Evolutionary conservation across 2,888 invertebrate species (phyloP).

Genomic region (Galerucella pusilla): DNA sequence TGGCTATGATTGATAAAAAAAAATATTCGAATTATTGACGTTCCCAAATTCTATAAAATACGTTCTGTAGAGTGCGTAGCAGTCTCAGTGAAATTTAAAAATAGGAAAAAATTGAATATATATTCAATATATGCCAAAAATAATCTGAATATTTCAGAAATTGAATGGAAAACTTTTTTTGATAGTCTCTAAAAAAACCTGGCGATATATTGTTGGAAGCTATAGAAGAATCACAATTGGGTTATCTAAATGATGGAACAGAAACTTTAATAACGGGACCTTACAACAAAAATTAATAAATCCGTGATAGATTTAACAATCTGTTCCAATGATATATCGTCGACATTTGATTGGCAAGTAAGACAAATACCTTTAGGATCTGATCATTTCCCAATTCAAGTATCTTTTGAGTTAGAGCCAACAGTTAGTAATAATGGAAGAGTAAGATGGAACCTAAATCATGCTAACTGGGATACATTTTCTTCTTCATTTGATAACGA

Average conservation of each 20-base stretch:
- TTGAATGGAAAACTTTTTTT: constrained; percentile 12
- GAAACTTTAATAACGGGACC: not conserved
- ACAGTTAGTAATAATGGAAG: not conserved
- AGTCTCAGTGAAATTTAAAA: not conserved
- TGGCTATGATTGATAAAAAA: too few species aligned
- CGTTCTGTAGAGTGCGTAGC: not conserved
- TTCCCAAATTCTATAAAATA: too few species aligned
- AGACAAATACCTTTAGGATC: not conserved
- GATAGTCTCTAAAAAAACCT: constrained; percentile 8
- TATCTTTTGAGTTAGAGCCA: not conserved
- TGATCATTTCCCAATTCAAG: constrained; percentile 8
- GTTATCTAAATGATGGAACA: constrained; percentile 2
- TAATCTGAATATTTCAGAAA: not conserved
- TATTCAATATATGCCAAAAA: constrained; percentile 12
- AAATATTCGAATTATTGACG: too few species aligned
- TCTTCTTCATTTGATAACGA: not conserved
- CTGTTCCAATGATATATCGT: not conserved
- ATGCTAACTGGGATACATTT: not conserved
- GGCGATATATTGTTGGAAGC: not conserved
- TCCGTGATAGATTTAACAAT: constrained; percentile 6
- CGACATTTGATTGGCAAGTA: not conserved
- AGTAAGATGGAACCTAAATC: constrained; percentile 6
- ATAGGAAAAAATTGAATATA: constrained; percentile 1
- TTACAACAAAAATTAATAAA: constrained; percentile 7
- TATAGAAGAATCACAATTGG: constrained; percentile 1